Conservation (phyloP, 2,888 invertebrate species). For the Eledone cirrhosa region DNA sequence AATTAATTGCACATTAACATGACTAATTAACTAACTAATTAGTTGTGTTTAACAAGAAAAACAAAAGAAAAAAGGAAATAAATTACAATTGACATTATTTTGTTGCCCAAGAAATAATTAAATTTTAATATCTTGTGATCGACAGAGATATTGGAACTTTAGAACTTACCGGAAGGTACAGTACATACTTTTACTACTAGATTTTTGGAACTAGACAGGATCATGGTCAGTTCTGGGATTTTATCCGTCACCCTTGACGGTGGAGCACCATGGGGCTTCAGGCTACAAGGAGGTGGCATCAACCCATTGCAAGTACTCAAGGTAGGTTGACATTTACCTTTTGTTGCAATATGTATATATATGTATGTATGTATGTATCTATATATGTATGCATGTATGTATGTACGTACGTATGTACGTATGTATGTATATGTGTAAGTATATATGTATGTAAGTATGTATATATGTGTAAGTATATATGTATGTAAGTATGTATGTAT, state of each 20-base stretch:
- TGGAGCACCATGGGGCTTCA: conserved; percentile 66
- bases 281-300: conserved; percentile 62
- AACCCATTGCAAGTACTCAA: conserved; percentile 62
- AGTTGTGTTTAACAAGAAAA: too few species aligned
- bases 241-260: conserved; percentile 55
- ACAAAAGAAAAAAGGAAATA: too few species aligned
- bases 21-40: too few species aligned
- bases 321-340: conserved; percentile 48
- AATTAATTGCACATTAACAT: too few species aligned
- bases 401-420: background rate
- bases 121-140: too few species aligned
- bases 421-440: background rate
- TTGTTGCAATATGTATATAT: too few species aligned
- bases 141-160: background rate
- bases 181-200: background rate
- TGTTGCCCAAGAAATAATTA: too few species aligned
- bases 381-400: background rate
- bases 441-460: background rate
- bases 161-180: background rate
- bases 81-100: too few species aligned
- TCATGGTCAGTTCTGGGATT: conserved; percentile 36
- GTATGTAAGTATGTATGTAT: background rate
- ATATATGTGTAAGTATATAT: background rate
- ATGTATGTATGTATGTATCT: background rate
- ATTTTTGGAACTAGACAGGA: conserved; percentile 44